Percentiles rank a stretch among this genome's conserved stretches.
These are phyloP conservation scores for Formicarius rufipectus DNA, from an alignment of 2,113 vertebrate genomes.

Conservation along the genomic window DNA sequence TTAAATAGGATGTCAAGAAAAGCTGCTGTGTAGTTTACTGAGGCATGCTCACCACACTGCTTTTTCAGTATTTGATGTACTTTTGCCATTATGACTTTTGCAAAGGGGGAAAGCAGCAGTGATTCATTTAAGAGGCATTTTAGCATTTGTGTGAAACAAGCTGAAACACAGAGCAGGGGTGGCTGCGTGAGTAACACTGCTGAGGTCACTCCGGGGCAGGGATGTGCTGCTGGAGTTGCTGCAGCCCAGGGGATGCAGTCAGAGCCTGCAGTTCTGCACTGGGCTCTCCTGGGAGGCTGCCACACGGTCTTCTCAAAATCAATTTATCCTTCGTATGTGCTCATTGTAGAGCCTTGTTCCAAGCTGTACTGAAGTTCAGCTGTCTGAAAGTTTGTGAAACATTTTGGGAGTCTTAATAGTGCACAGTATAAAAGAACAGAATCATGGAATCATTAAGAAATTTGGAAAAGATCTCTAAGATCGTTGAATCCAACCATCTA, in stretches of 20 bases:
- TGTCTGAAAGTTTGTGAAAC: background rate
- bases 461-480: background rate
- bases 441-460: background rate
- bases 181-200: accelerated
- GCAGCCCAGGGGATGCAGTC: background rate
- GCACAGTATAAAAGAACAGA: background rate
- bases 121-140: background rate
- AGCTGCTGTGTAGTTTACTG: background rate
- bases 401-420: background rate
- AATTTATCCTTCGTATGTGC: accelerated
- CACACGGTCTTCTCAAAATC: background rate
- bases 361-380: background rate
- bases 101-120: background rate
- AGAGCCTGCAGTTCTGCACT: background rate
- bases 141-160: background rate
- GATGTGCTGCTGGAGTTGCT: background rate
- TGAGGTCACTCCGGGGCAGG: background rate
- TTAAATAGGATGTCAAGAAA: background rate
- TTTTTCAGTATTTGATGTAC: background rate
- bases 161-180: accelerated
- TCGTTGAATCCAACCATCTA: background rate
- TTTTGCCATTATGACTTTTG: background rate
- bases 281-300: background rate
- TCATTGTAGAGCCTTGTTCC: background rate
- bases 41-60: background rate